Evolutionary conservation across 1,140 invertebrate genomes (phyloP).

Genomic region (Nymphalis io): DNA sequence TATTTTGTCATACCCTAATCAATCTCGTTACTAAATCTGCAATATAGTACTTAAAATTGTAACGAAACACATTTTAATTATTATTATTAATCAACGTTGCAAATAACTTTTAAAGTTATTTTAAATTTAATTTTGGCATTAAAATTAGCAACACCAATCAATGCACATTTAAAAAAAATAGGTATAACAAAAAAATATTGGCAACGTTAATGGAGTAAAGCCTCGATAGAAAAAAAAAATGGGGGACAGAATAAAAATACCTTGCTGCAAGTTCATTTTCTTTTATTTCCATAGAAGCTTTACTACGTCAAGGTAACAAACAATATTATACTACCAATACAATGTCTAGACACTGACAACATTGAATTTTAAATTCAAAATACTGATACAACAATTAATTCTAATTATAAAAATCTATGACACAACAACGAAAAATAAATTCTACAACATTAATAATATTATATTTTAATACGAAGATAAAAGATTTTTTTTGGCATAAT

Average conservation of each 20-base stretch:
- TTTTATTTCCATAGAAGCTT: slow-evolving; percentile 54
- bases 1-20: no score
- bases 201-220: slow-evolving; percentile 42
- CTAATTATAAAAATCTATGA: neutral
- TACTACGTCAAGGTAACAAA: slow-evolving; percentile 34
- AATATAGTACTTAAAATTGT: no score
- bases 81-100: slow-evolving; percentile 8
- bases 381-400: neutral
- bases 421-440: slow-evolving; percentile 4
- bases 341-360: slow-evolving; percentile 3
- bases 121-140: neutral
- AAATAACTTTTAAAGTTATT: slow-evolving; percentile 1
- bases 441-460: neutral
- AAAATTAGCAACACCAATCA: neutral
- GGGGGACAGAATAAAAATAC: slow-evolving; percentile 39
- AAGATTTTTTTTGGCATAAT: neutral
- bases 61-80: no score
- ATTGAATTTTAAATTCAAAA: neutral
- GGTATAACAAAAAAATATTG: neutral
- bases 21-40: no score
- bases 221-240: slow-evolving; percentile 46
- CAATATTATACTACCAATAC: slow-evolving; percentile 9
- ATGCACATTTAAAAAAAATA: neutral
- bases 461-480: neutral
- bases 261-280: slow-evolving; percentile 9